Percentiles rank a stretch among this genome's conserved stretches.
Evolutionary conservation across 1,140 invertebrate species (phyloP).

Genomic region (Calliphora vicina): DNA sequence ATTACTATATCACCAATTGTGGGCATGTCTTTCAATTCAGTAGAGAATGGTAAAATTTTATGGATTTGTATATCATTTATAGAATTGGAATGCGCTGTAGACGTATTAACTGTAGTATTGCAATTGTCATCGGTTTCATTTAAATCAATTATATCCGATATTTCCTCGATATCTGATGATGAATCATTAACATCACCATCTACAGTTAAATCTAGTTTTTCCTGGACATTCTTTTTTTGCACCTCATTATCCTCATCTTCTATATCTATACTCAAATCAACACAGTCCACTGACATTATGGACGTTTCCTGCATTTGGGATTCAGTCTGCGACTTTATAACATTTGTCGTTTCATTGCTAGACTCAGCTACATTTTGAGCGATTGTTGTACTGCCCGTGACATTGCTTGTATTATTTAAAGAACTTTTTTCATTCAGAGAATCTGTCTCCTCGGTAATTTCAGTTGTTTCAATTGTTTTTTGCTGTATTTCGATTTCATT

Average conservation of each 20-base stretch:
- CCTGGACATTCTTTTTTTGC: neutral
- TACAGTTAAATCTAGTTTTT: neutral
- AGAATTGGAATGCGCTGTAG: neutral
- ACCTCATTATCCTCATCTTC: neutral
- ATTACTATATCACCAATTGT: neutral
- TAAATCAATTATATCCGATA: conserved; percentile 6
- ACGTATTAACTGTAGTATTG: neutral
- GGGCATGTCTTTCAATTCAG: neutral
- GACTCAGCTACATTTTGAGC: neutral
- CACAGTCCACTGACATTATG: neutral
- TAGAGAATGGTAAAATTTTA: neutral
- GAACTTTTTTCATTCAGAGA: neutral
- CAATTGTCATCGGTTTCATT: conserved; percentile 3
- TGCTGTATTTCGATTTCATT: neutral
- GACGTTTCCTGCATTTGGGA: neutral
- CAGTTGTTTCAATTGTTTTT: neutral
- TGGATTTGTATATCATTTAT: neutral
- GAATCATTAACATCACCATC: neutral
- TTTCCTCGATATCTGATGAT: neutral
- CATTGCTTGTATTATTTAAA: neutral
- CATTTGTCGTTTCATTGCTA: neutral
- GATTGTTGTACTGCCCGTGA: neutral
- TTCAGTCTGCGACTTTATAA: neutral
- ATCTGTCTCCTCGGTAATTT: neutral
- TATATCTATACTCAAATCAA: neutral